Base-by-base conservation (phyloP, 2,113 vertebrate species). In the Equus quagga region DNA sequence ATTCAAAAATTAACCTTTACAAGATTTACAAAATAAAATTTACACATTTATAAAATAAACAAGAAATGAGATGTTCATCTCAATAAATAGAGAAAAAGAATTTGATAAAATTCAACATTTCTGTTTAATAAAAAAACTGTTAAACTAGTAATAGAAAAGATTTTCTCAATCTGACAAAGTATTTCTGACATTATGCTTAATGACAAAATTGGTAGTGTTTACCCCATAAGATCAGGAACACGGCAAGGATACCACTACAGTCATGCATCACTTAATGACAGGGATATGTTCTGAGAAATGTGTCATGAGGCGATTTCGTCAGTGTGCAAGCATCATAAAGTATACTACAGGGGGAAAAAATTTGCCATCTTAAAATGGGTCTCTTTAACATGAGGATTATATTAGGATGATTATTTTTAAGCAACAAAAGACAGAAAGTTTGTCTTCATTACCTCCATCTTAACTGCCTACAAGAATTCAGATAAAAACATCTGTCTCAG, bases 1-100 rank as follows among this genome's bases (percentile, higher is more conserved):
- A 73, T 72, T 87, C 2, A 56, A 79, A 85, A 91, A 51, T 44
- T 83, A 76, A 89, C 54, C 83, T 1, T 83, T 75, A 28, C 0
- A 11, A 83, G 21, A 65, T 85, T 78, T 73, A 62, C 36, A 97
- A 95, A 41, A 41, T 41, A 41, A 41, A 41, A 41, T 41, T 41
- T 41, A 41, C 36, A 15, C 51, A 65, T 86, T 73, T 73, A 64
- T 33, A 97, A 95, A 97, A 81, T 84, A 84, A 90, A 70, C 6
- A 85, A 91, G 10, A 94, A 46, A 86, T 65, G 4, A 85, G 9
- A 83, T 49, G 2, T 56, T 91, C 18, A 49, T 94, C n/a, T 81
- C 67, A 65, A 70, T 58, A 92, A 94, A 78, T 89, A 67, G 5
- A 85, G 31, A 81, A 89, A 72, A 81, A 1, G 18, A 36, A 46